Evolutionary conservation across 2,797 vertebrate genomes (phyloP).

Genomic region (Sebastolobus alascanus): DNA sequence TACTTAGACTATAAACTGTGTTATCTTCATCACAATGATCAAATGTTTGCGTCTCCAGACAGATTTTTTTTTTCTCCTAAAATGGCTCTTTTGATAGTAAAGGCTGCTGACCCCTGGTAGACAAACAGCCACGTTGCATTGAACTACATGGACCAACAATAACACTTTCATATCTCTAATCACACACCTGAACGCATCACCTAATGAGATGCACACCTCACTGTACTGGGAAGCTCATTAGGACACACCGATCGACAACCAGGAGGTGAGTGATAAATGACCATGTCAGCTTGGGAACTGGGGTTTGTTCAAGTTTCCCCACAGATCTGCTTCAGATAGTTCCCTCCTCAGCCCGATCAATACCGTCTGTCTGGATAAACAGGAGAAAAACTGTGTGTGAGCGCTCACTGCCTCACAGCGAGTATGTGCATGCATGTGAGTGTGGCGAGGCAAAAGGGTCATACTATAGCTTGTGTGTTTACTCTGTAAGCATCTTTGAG

Average conservation of each 20-base stretch:
- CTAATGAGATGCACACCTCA: conserved; percentile 3
- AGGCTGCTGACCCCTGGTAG: neutral
- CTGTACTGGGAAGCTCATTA: conserved; percentile 24
- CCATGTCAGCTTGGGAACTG: conserved; percentile 6
- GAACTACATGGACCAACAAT: neutral
- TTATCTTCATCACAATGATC: too few relatives aligned
- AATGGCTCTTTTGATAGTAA: too few relatives aligned
- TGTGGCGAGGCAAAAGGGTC: neutral
- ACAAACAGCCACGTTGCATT: neutral
- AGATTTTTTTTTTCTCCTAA: too few relatives aligned
- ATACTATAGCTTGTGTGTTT: conserved; percentile 2
- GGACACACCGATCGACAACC: conserved; percentile 1
- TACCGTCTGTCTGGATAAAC: conserved; percentile 49
- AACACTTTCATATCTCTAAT: neutral
- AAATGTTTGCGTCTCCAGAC: too few relatives aligned
- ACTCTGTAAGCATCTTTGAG: neutral
- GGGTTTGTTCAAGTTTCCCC: conserved; percentile 41
- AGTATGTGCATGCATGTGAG: neutral
- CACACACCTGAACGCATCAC: neutral
- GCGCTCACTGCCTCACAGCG: neutral
- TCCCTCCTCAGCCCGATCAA: conserved; percentile 50
- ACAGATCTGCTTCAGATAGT: conserved; percentile 40
- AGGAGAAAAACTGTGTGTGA: conserved; percentile 22
- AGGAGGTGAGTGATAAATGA: conserved; percentile 41
- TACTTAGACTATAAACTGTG: too few relatives aligned